Percentiles rank a stretch among this genome's conserved stretches.
Evolutionary conservation across 2,113 vertebrate genomes (phyloP).

Genomic region (Brevimyrus niger): DNA sequence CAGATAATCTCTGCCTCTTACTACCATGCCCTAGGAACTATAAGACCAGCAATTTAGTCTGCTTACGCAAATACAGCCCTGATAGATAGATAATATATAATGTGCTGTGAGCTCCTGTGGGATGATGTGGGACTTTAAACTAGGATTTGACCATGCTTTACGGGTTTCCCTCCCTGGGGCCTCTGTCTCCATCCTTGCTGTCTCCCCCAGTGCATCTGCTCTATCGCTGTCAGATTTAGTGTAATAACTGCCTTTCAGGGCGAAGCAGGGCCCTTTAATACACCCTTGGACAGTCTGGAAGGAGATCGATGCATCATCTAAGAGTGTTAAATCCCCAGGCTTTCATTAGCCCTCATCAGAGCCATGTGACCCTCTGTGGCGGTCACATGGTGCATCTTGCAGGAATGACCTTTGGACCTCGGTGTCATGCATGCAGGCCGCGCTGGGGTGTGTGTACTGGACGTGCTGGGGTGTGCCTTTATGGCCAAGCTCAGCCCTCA

Average conservation of each 20-base stretch:
- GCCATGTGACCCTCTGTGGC: not conserved
- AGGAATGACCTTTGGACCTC: not conserved
- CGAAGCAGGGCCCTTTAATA: constrained; percentile 4
- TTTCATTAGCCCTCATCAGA: constrained; percentile 2
- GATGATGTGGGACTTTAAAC: not conserved
- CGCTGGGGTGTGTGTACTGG: not conserved
- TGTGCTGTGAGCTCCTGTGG: not conserved
- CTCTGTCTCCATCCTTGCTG: too few relatives aligned
- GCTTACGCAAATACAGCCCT: not conserved
- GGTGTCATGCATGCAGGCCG: not conserved
- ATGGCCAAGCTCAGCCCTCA: not conserved
- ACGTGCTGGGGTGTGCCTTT: not conserved
- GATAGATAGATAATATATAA: not conserved
- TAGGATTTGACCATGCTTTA: not conserved
- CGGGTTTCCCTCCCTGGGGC: not conserved
- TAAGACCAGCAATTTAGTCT: not conserved
- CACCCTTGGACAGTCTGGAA: not conserved
- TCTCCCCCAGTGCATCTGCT: not conserved
- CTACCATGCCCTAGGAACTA: not conserved
- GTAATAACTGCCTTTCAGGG: constrained; percentile 6
- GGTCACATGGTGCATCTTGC: not conserved
- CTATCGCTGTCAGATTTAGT: not conserved
- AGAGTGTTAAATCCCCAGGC: not conserved
- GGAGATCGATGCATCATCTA: constrained; percentile 1
- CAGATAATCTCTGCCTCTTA: not conserved